Percentiles rank a stretch among this genome's conserved stretches.
Evolutionary conservation across 2,888 invertebrate genomes (phyloP).

Genomic region (Seira musarum): DNA sequence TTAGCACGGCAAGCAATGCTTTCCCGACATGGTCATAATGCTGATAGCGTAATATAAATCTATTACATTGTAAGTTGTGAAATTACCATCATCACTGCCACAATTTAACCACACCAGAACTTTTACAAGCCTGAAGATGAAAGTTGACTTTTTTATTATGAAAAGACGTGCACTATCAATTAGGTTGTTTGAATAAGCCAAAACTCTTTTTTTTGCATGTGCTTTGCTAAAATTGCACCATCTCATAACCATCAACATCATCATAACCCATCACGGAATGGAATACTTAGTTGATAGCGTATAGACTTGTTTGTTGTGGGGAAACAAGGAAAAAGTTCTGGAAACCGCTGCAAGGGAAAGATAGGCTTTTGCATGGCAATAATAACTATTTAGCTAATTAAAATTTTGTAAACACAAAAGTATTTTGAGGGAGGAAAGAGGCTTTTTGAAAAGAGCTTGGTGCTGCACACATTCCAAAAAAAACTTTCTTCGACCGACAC

Average conservation of each 20-base stretch:
- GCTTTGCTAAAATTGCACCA: too few relatives aligned
- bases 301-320: background rate
- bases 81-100: background rate
- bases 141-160: background rate
- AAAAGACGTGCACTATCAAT: background rate
- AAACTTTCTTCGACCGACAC: too few relatives aligned
- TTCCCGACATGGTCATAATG: background rate
- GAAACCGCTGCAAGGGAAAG: background rate
- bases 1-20: background rate
- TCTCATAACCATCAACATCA: too few relatives aligned
- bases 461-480: too few relatives aligned
- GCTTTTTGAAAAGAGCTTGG: too few relatives aligned
- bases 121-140: background rate
- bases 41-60: background rate
- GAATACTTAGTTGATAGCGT: too few relatives aligned
- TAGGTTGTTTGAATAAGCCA: too few relatives aligned
- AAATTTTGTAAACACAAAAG: constrained; percentile 34
- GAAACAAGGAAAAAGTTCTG: background rate
- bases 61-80: background rate
- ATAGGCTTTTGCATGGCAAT: constrained; percentile 11
- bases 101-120: background rate
- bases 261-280: too few relatives aligned
- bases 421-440: background rate
- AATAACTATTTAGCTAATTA: constrained; percentile 45
- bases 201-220: too few relatives aligned